Evolutionary conservation across 2,113 vertebrate genomes (phyloP).

Genomic region (Crotalus tigris): DNA sequence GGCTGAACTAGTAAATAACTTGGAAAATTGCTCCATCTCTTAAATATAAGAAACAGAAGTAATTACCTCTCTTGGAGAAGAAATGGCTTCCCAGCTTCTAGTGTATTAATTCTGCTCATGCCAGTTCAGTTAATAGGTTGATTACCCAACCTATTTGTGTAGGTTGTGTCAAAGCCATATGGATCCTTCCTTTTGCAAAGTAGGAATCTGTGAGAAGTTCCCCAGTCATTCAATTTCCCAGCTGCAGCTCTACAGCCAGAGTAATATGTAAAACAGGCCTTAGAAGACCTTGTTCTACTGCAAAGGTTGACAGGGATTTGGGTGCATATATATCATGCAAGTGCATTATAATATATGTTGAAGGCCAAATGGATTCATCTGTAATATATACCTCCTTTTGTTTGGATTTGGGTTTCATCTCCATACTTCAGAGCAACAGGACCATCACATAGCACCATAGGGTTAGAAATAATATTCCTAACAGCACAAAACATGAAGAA

Average conservation of each 20-base stretch:
- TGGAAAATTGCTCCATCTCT: not conserved
- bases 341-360: slow-evolving; percentile 39
- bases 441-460: slow-evolving; percentile 42
- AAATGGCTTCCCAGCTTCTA: not conserved
- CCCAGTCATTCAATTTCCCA: not conserved
- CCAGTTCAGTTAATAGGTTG: not conserved
- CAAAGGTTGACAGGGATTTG: slow-evolving; percentile 27
- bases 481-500: slow-evolving; percentile 57
- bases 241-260: not conserved
- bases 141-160: not conserved
- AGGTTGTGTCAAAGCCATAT: not conserved
- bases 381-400: slow-evolving; percentile 12
- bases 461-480: slow-evolving; percentile 42
- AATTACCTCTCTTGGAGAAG: not conserved
- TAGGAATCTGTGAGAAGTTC: not conserved
- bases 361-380: slow-evolving; percentile 26
- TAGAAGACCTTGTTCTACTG: slow-evolving; percentile 25
- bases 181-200: not conserved
- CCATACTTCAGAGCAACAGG: slow-evolving; percentile 16
- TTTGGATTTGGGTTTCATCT: not conserved
- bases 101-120: not conserved
- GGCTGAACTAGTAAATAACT: not conserved
- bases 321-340: slow-evolving; percentile 41
- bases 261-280: not conserved
- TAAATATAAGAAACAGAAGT: not conserved